Percentiles rank a stretch among this genome's conserved stretches.
phyloP scores from a whole-genome alignment of 2,113 vertebrate species.

The Arizona elegans region DNA sequence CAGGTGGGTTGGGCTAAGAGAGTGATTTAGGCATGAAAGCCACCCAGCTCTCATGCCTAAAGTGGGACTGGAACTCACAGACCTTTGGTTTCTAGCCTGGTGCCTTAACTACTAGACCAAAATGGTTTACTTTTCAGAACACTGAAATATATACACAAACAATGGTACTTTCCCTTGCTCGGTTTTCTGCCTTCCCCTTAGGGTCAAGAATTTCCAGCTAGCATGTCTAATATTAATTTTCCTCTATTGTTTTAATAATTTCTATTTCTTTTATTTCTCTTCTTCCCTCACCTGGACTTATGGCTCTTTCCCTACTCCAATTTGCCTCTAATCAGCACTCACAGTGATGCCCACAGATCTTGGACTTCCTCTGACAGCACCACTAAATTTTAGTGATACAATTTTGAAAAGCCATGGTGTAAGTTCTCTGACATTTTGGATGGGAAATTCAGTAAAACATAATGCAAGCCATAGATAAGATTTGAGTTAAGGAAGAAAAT shows the following conservation, averaged over 20 bases:
- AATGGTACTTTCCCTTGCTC: background rate
- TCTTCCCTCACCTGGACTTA: background rate
- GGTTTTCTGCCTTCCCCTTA: background rate
- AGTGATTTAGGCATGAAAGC: background rate
- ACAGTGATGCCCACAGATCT: background rate
- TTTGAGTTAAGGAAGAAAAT: background rate
- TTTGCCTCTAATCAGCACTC: background rate
- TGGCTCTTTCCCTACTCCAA: background rate
- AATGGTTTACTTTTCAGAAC: background rate
- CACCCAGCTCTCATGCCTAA: background rate
- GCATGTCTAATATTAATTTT: background rate
- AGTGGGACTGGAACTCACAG: background rate
- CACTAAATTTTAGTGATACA: background rate
- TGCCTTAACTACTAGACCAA: background rate
- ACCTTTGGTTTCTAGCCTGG: background rate
- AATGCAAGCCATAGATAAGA: background rate
- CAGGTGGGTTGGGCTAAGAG: too few species aligned
- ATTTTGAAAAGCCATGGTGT: background rate
- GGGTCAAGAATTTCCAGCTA: background rate
- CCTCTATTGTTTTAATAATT: background rate
- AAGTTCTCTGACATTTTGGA: background rate
- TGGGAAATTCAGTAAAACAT: background rate
- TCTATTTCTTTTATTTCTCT: background rate
- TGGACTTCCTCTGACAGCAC: background rate
- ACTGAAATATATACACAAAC: background rate